Evolutionary conservation across 2,797 vertebrate species (phyloP).

Genomic region (Monodelphis domestica): DNA sequence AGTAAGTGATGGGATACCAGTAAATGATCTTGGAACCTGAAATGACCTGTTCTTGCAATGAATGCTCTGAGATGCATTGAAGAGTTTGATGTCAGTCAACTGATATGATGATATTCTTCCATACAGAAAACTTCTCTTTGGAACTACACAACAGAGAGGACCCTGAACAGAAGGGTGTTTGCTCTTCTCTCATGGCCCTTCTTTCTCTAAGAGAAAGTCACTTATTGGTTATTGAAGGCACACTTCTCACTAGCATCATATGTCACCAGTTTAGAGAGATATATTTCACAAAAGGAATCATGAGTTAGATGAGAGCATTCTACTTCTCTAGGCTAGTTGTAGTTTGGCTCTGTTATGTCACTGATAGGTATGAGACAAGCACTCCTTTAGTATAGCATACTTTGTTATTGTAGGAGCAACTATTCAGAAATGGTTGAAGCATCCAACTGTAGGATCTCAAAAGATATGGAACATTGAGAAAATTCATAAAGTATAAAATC

Average conservation of each 20-base stretch:
- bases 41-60: not conserved
- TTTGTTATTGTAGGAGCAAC: not conserved
- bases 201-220: not conserved
- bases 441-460: not conserved
- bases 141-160: not conserved
- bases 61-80: not conserved
- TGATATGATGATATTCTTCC: not conserved
- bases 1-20: too few species aligned
- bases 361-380: not conserved
- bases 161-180: not conserved
- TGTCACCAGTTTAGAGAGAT: not conserved
- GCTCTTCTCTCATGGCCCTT: not conserved
- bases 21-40: too few species aligned
- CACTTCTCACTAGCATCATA: not conserved
- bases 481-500: not conserved
- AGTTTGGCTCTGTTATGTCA: not conserved
- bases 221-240: not conserved
- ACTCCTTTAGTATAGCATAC: not conserved
- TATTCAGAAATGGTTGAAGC: not conserved
- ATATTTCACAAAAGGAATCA: not conserved
- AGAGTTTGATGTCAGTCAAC: not conserved
- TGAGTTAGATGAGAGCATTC: not conserved
- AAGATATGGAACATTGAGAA: not conserved
- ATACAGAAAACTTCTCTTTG: not conserved
- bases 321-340: not conserved